These are phyloP conservation scores for Frieseomelitta varia DNA, from an alignment of 1,140 invertebrate genomes.

Conservation along the genomic window DNA sequence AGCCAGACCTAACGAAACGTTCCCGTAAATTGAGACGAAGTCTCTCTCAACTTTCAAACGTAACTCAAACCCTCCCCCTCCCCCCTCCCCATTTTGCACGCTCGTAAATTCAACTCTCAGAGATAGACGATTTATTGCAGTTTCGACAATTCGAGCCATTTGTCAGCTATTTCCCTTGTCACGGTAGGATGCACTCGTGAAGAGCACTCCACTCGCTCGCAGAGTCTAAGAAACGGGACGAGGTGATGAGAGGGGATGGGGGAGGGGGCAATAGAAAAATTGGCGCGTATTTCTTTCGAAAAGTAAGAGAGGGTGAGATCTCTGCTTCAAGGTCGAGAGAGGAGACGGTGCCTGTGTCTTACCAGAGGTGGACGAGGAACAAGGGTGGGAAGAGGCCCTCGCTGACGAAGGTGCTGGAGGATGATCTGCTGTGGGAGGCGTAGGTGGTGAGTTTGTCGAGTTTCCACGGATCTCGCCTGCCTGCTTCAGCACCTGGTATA, in stretches of 20 bases:
- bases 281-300: not conserved
- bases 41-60: not conserved
- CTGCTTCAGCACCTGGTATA: conserved; percentile 96
- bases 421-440: conserved; percentile 81
- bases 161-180: not conserved
- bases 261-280: not conserved
- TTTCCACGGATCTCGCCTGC: conserved; percentile 90
- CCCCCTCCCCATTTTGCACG: too few species aligned
- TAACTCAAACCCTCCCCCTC: not conserved
- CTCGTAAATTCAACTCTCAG: not conserved
- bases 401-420: conserved; percentile 76
- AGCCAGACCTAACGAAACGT: too few species aligned
- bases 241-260: not conserved
- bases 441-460: conserved; percentile 81
- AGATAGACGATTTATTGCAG: not conserved
- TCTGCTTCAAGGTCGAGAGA: conserved; percentile 84
- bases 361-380: conserved; percentile 85
- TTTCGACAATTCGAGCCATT: not conserved
- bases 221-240: not conserved
- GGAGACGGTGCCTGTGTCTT: conserved; percentile 88
- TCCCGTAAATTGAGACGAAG: too few species aligned
- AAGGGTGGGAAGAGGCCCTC: conserved; percentile 83
- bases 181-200: not conserved
- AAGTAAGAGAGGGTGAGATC: not conserved
- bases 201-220: not conserved